These are phyloP conservation scores for Catharus bicknelli DNA, from an alignment of 2,113 vertebrate species.

Conservation along the genomic window DNA sequence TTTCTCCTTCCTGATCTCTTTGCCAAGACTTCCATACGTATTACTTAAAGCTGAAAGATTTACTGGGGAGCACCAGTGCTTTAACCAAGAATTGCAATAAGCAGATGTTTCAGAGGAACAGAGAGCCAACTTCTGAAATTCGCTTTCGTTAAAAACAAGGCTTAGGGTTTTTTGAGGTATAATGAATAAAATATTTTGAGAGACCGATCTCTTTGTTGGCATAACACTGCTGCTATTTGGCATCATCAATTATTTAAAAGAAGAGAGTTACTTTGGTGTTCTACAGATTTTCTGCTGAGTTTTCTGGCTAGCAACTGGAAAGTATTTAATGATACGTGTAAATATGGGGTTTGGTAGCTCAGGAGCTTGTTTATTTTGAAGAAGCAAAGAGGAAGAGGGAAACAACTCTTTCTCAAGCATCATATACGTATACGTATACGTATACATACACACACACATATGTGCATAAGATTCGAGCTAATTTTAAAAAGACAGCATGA, in stretches of 20 bases:
- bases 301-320: conserved; percentile 41
- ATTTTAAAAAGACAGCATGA: not conserved
- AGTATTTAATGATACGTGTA: conserved; percentile 49
- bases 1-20: conserved; percentile 6
- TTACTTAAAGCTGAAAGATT: conserved; percentile 61
- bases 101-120: conserved; percentile 64
- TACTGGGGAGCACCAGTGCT: conserved; percentile 47
- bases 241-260: conserved; percentile 60
- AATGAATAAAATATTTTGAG: conserved; percentile 66
- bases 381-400: not conserved
- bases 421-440: not conserved
- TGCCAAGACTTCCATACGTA: conserved; percentile 53
- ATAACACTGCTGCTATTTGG: conserved; percentile 60
- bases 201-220: conserved; percentile 51
- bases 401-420: not conserved
- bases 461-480: not conserved
- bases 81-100: conserved; percentile 50
- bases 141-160: conserved; percentile 21
- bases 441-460: not conserved
- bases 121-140: conserved; percentile 5
- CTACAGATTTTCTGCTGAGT: conserved; percentile 43
- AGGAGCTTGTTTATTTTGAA: conserved; percentile 30
- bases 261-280: conserved; percentile 34
- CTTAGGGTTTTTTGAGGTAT: conserved; percentile 43
- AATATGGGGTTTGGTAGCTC: not conserved